These are phyloP conservation scores for Brachionus rotundiformis DNA, from an alignment of 1,140 invertebrate species.

Conservation along the genomic window DNA sequence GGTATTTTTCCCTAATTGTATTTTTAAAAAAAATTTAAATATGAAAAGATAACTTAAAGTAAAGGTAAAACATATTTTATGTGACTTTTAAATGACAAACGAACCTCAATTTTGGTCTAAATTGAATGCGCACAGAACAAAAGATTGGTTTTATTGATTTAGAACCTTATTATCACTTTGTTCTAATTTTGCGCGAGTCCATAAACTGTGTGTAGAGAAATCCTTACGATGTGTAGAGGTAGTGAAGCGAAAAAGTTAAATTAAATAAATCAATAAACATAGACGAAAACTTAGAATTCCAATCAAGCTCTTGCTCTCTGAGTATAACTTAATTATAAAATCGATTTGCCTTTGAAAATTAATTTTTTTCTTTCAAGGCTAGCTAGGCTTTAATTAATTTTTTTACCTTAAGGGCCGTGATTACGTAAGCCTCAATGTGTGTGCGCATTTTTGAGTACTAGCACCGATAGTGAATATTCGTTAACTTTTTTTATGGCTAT, in stretches of 20 bases:
- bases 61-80: neutral
- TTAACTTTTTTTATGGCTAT: neutral
- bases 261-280: conserved; percentile 42
- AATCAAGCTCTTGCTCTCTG: neutral
- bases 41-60: too few relatives aligned
- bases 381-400: conserved; percentile 3
- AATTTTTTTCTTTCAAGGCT: conserved; percentile 3
- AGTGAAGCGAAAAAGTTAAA: conserved; percentile 37
- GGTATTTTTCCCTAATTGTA: too few relatives aligned
- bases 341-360: neutral
- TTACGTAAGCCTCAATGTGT: neutral
- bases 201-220: neutral
- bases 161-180: conserved; percentile 20
- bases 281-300: conserved; percentile 32
- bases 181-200: neutral
- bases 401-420: neutral
- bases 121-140: neutral
- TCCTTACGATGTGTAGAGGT: neutral
- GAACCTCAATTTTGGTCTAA: neutral
- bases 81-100: neutral
- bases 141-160: conserved; percentile 14
- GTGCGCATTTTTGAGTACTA: neutral
- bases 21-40: too few relatives aligned
- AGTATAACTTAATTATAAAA: conserved; percentile 36
- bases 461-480: neutral